A percentile compares a stretch with the other conserved stretches of the same genome.
Evolutionary conservation across 2,797 vertebrate genomes (phyloP).

Genomic region (Nasua narica): DNA sequence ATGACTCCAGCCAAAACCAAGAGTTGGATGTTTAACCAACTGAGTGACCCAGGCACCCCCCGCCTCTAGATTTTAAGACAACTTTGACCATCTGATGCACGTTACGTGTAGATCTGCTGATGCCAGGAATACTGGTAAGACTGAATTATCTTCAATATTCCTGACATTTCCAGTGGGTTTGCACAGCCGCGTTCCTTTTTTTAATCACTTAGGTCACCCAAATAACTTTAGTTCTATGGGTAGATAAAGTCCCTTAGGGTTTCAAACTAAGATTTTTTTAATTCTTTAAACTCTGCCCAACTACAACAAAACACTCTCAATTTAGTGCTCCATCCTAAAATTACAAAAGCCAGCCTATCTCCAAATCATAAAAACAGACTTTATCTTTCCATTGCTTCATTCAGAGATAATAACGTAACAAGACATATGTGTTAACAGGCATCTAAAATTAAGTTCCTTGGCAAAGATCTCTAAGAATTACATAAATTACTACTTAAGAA

Average conservation of each 20-base stretch:
- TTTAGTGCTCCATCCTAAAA: conserved; percentile 9
- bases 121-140: accelerated
- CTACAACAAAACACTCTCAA: background rate
- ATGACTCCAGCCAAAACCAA: too few relatives aligned
- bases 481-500: conserved; percentile 21
- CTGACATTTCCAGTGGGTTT: background rate
- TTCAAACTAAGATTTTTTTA: conserved; percentile 10
- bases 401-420: conserved; percentile 1
- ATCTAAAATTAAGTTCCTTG: conserved; percentile 55
- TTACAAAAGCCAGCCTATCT: background rate
- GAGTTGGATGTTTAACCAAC: background rate
- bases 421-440: background rate
- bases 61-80: background rate
- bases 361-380: conserved; percentile 21
- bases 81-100: background rate
- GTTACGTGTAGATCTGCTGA: background rate
- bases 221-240: background rate
- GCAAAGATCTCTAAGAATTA: conserved; percentile 13
- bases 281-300: background rate
- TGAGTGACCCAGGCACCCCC: background rate
- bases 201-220: background rate
- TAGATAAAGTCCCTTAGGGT: background rate
- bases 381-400: background rate
- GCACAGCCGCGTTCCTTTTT: background rate
- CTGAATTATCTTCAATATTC: background rate